Evolutionary conservation across 2,113 vertebrate species (phyloP).

Genomic region (Etheostoma cragini): DNA sequence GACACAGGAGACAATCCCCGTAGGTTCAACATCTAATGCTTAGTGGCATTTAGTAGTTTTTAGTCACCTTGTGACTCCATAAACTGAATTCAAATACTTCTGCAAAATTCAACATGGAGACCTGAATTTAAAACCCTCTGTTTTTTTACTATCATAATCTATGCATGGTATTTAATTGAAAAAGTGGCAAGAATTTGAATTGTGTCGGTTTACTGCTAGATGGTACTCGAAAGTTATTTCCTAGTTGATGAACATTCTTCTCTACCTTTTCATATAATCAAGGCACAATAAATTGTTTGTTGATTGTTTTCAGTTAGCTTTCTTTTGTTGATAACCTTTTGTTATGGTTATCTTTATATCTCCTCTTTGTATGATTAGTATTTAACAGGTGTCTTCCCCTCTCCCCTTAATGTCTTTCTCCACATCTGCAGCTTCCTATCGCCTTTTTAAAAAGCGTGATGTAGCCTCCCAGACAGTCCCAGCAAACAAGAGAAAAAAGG

Average conservation of each 20-base stretch:
- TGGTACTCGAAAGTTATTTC: neutral
- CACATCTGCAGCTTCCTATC: conserved; percentile 75
- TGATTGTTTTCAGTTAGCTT: neutral
- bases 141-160: neutral
- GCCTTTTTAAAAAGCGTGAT: conserved; percentile 86
- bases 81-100: neutral
- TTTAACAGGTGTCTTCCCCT: conserved; percentile 11
- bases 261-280: neutral
- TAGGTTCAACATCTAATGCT: conserved; percentile 71
- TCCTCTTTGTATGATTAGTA: neutral
- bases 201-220: neutral
- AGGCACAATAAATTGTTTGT: neutral
- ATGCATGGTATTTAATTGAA: neutral
- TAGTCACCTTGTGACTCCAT: neutral
- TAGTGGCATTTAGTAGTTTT: neutral
- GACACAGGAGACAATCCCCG: conserved; percentile 82
- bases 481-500: conserved; percentile 81
- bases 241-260: neutral
- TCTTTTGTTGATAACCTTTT: neutral
- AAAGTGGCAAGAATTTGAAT: neutral
- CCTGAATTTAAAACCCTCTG: neutral
- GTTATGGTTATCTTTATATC: neutral
- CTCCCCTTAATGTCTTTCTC: conserved; percentile 22
- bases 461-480: conserved; percentile 90
- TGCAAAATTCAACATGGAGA: neutral